phyloP scores from a whole-genome alignment of 2,113 vertebrate species.

The Gymnocephalus cernua region DNA sequence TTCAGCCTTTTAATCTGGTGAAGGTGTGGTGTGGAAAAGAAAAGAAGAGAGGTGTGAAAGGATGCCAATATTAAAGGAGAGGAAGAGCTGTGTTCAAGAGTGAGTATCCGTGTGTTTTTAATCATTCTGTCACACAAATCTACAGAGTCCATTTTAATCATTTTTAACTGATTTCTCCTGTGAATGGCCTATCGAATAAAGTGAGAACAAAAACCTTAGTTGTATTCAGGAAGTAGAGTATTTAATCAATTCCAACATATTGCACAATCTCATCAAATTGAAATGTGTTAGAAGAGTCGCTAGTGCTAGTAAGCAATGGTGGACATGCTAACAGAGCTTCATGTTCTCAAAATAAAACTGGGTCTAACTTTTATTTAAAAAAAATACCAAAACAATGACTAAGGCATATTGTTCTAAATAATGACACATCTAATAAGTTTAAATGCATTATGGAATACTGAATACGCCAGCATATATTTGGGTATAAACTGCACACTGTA shows the following conservation, averaged over 20 bases:
- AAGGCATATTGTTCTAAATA: background rate
- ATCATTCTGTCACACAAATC: conserved; percentile 24
- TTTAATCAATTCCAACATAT: background rate
- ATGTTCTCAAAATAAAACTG: background rate
- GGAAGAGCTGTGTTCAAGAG: conserved; percentile 2
- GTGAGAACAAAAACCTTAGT: background rate
- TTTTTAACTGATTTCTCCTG: background rate
- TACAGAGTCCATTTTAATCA: background rate
- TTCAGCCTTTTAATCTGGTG: conserved; percentile 65
- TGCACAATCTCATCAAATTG: background rate
- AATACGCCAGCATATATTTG: background rate
- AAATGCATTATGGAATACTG: background rate
- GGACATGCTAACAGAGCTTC: background rate
- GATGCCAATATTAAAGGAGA: conserved; percentile 29
- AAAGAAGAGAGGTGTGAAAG: conserved; percentile 16
- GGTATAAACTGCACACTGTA: background rate
- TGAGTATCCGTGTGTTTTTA: conserved; percentile 27
- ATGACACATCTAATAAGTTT: background rate
- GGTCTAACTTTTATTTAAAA: background rate
- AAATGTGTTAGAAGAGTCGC: background rate
- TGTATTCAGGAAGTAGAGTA: background rate
- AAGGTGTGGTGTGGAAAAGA: conserved; percentile 32
- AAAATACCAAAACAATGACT: background rate
- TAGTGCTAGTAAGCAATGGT: background rate
- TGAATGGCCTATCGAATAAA: background rate